Base-by-base conservation (phyloP, 1,140 invertebrate species). In the Pogonomyrmex barbatus region DNA sequence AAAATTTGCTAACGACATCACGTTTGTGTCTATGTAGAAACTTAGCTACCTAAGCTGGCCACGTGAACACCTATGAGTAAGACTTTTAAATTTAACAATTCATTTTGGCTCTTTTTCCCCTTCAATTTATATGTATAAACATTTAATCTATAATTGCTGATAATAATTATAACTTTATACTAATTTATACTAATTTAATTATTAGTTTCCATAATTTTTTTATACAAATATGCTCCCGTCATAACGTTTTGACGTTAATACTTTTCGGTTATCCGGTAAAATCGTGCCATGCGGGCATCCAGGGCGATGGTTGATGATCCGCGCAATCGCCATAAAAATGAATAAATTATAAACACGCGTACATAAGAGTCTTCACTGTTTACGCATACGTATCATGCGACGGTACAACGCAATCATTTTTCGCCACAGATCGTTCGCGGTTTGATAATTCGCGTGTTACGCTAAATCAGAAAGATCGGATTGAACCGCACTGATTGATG, bases 11-110 rank as follows among this genome's bases (percentile, higher is more conserved):
- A 60, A 73, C 79, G 68, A 82, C 68, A 73, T 73, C 79, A 67
- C 79, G 79, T 47, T 58, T 73, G 8, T 50, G 45, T 42, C 52
- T 60, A 82, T 47, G 79, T 60, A 60, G 42, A 82, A 82, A 82
- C 73, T 83, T 60, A 36, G 54, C 79, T 83, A 83, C 33, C 79
- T 83, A 83, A 78, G 73, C 68, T 77, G 87, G 78, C 71, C 82
- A 81, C 83, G 76, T 88, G 70, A 87, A 70, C 81, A 90, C 86
- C 87, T 85, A 92, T 89, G 88, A 92, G 92, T 92, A 92, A 93
- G 92, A 93, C 90, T 89, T 90, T 91, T 91, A 93, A 88, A 84
- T 91, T 94, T 91, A 95, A 95, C 94, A 95, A 94, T 95, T 95
- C 91, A 88, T 94, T 94, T 94, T 93, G 94, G 94, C 93, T 94